Base-by-base conservation (phyloP, 2,888 invertebrate species). In the Acanthosoma haemorrhoidale region DNA sequence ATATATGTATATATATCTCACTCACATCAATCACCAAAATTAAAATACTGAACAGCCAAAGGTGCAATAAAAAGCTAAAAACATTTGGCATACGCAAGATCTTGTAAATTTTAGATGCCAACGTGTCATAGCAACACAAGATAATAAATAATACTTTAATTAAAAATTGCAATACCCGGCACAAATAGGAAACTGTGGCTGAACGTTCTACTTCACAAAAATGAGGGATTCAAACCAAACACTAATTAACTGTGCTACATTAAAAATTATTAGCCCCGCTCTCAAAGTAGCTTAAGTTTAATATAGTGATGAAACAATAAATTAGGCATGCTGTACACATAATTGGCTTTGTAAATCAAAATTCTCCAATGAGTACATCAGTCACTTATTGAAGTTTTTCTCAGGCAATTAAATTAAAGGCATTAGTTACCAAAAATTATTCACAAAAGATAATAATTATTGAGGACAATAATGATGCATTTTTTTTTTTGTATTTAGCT, bases 381-480 rank as follows among this genome's bases (percentile, higher is more conserved):
- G 64, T 64, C 39, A 39, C 64, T 64, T 64, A 64, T 39, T 64
- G 64, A 64, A 64, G 41, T 64, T 61, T 64, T n/a, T n/a, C n/a
- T 64, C 64, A 64, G 64, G 64, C 64, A 64, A 64, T 15, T 64
- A n/a, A n/a, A n/a, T n/a, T n/a, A 64, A 64, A 64, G 64, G 64
- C 64, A 64, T 64, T 64, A 64, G 64, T 64, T 64, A 64, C 39
- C 64, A 64, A 64, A 38, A 64, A 64, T 64, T 64, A 36, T 64
- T 36, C 34, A 64, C 25, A 64, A 64, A 67, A 72, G 63, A 72
- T 66, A 66, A 60, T 61, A 72, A 70, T 70, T 72, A 70, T 70
- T 72, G 70, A 70, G 72, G 70, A 72, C 70, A 72, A 64, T n/a
- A n/a, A n/a, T 70, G 69, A 72, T 72, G 72, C 72, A 72, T 70